Conservation (phyloP, 1,140 invertebrate genomes). For the Drosophila mayri region DNA sequence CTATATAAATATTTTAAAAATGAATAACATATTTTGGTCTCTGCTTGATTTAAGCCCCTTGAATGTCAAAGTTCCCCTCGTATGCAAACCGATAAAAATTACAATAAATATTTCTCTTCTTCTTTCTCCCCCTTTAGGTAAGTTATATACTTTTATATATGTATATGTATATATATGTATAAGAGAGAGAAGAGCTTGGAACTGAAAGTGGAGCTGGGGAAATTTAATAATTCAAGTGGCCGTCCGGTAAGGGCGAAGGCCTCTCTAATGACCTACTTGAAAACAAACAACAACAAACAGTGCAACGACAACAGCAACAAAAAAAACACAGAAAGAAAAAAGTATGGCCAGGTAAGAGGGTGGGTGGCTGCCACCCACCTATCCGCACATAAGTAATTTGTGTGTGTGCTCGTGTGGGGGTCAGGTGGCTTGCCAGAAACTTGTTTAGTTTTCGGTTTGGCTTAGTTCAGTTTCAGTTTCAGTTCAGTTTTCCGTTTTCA, state of each 20-base stretch:
- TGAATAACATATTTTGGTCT: neutral
- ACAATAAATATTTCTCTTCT: slow-evolving; percentile 37
- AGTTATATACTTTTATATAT: slow-evolving; percentile 33
- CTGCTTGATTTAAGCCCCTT: slow-evolving; percentile 17
- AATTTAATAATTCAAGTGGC: slow-evolving; percentile 82
- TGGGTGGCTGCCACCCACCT: neutral
- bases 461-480: slow-evolving; percentile 48
- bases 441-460: slow-evolving; percentile 65
- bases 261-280: slow-evolving; percentile 77
- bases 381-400: slow-evolving; percentile 64
- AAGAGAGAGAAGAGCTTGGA: neutral
- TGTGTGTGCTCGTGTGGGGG: slow-evolving; percentile 45
- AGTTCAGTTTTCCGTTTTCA: slow-evolving; percentile 37
- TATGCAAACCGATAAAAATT: slow-evolving; percentile 29
- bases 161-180: too few species aligned
- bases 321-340: neutral
- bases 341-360: neutral
- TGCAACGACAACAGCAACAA: neutral
- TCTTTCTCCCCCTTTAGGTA: slow-evolving; percentile 38
- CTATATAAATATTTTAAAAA: neutral
- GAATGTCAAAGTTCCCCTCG: slow-evolving; percentile 23
- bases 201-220: slow-evolving; percentile 37
- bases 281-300: slow-evolving; percentile 47
- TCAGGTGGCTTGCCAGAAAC: slow-evolving; percentile 54
- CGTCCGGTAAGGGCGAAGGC: slow-evolving; percentile 46